phyloP scores from a whole-genome alignment of 2,113 vertebrate genomes.

The Microtus richardsoni region DNA sequence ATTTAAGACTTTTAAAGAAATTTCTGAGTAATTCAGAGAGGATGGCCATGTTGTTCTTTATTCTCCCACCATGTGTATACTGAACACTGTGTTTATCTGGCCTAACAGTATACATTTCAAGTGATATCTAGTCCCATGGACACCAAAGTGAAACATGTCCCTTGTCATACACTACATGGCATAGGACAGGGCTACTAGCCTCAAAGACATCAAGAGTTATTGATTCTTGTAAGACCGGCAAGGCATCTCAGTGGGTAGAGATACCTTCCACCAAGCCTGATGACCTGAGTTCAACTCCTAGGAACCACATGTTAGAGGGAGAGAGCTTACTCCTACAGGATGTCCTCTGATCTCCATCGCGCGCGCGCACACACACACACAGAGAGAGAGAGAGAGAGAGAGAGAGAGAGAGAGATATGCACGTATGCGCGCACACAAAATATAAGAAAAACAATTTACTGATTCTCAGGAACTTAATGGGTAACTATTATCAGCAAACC shows the following conservation, averaged over 20 bases:
- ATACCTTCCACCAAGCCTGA: too few relatives aligned
- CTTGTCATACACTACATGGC: neutral
- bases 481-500: slow-evolving; percentile 29
- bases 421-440: neutral
- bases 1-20: neutral
- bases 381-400: too few relatives aligned
- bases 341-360: neutral
- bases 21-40: slow-evolving; percentile 26
- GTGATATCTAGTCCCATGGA: neutral
- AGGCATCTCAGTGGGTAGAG: neutral
- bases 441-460: neutral
- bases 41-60: neutral
- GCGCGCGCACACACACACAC: neutral
- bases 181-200: neutral
- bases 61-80: neutral
- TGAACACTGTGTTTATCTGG: neutral
- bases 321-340: neutral
- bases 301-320: neutral
- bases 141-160: neutral
- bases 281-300: neutral
- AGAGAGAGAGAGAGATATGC: too few relatives aligned
- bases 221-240: neutral
- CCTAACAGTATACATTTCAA: slow-evolving; percentile 7
- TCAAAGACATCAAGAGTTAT: neutral
- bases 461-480: neutral